These are phyloP conservation scores for Ditula angustiorana DNA, from an alignment of 2,888 invertebrate species.

Conservation along the genomic window DNA sequence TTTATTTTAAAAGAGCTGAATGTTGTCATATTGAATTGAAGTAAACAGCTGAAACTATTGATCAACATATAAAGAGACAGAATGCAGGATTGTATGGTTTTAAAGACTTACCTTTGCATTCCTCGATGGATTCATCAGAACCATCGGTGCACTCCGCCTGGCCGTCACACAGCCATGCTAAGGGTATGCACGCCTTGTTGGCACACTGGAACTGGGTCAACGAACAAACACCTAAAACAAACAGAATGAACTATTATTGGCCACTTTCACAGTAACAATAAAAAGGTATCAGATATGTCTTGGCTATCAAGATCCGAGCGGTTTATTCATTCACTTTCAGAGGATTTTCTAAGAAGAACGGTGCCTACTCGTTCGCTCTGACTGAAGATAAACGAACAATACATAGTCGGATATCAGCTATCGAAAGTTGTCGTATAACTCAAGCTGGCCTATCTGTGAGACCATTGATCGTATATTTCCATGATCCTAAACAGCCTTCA, in stretches of 20 bases:
- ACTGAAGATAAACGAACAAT: constrained; percentile 58
- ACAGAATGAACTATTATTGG: constrained; percentile 24
- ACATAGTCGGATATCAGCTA: constrained; percentile 60
- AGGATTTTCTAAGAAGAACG: constrained; percentile 22
- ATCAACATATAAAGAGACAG: too few relatives aligned
- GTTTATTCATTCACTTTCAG: constrained; percentile 18
- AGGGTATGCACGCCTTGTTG: constrained; percentile 91
- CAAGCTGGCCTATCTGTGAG: constrained; percentile 53
- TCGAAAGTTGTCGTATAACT: constrained; percentile 69
- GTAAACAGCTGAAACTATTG: too few relatives aligned
- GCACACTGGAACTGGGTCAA: constrained; percentile 91
- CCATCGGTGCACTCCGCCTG: constrained; percentile 92
- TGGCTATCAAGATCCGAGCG: neutral
- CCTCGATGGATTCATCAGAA: constrained; percentile 91
- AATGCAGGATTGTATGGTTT: too few relatives aligned
- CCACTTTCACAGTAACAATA: neutral
- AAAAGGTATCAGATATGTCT: neutral
- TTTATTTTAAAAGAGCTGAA: too few relatives aligned
- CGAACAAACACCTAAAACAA: constrained; percentile 83
- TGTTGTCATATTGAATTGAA: too few relatives aligned
- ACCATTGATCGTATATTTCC: constrained; percentile 59
- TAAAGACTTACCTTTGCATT: constrained; percentile 87
- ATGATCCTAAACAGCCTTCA: constrained; percentile 70
- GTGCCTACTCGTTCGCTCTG: constrained; percentile 43
- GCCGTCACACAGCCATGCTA: constrained; percentile 92